phyloP scores from a whole-genome alignment of 2,113 vertebrate genomes.

The Macrotus californicus region DNA sequence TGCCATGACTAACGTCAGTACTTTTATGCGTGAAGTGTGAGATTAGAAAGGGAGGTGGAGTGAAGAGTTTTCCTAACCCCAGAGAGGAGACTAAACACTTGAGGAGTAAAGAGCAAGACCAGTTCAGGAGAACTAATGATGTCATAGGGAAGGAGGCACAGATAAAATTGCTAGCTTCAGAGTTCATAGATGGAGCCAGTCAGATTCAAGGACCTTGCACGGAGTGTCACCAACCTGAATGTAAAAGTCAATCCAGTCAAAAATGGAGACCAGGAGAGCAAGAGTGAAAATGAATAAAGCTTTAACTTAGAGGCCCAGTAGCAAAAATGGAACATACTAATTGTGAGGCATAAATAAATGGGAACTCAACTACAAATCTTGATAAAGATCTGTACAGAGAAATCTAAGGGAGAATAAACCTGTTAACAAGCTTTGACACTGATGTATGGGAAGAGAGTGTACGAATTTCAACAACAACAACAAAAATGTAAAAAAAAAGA shows the following conservation, averaged over 20 bases:
- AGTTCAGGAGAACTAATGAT: background rate
- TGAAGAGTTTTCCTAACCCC: background rate
- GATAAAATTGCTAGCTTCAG: background rate
- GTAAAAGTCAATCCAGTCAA: background rate
- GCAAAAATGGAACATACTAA: background rate
- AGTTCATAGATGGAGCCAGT: background rate
- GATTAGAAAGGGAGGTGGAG: background rate
- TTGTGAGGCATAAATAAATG: background rate
- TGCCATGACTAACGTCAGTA: background rate
- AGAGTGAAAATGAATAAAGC: background rate
- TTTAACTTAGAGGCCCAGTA: background rate
- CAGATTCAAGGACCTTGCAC: background rate
- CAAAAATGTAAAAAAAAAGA: background rate
- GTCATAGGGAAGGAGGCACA: background rate
- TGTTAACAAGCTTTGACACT: background rate
- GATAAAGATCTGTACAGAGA: background rate
- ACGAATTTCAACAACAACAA: conserved; percentile 4
- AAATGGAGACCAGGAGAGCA: background rate
- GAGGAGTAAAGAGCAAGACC: background rate
- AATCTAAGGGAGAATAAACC: background rate
- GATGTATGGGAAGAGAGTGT: background rate
- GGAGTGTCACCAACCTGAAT: background rate
- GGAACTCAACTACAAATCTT: background rate
- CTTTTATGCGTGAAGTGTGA: background rate
- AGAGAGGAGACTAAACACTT: background rate